Evolutionary conservation across 1,140 invertebrate genomes (phyloP).

Genomic region (Drosophila aff.): DNA sequence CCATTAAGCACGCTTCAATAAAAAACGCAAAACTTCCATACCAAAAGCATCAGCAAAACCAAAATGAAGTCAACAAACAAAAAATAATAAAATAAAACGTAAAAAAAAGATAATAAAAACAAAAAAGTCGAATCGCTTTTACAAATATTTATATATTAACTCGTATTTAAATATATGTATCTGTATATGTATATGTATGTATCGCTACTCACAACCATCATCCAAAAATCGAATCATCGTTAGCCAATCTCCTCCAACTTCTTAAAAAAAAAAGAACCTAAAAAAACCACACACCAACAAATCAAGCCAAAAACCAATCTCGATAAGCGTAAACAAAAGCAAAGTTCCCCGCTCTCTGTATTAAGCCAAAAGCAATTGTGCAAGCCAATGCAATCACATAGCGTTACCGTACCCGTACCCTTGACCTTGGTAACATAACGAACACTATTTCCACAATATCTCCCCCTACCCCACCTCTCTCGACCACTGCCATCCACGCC

Average conservation of each 20-base stretch:
- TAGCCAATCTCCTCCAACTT: slow-evolving; percentile 73
- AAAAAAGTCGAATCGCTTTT: slow-evolving; percentile 75
- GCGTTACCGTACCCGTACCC: slow-evolving; percentile 62
- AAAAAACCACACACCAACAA: slow-evolving; percentile 38
- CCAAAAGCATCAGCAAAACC: slow-evolving; percentile 59
- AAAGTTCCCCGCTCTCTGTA: slow-evolving; percentile 67
- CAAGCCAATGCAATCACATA: slow-evolving; percentile 65
- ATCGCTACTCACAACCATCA: slow-evolving; percentile 83
- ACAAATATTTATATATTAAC: slow-evolving; percentile 83
- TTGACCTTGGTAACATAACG: slow-evolving; percentile 76
- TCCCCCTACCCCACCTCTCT: slow-evolving; percentile 69
- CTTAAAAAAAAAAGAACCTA: slow-evolving; percentile 28
- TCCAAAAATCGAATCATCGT: slow-evolving; percentile 73
- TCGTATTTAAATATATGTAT: slow-evolving; percentile 82
- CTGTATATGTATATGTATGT: slow-evolving; percentile 82
- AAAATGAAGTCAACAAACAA: slow-evolving; percentile 61
- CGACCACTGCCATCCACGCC: slow-evolving; percentile 49
- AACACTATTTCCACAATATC: slow-evolving; percentile 83
- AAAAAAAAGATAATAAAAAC: slow-evolving; percentile 29
- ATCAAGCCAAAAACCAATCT: slow-evolving; percentile 71
- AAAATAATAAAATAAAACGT: slow-evolving; percentile 31
- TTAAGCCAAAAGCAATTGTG: slow-evolving; percentile 56
- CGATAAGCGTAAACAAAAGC: slow-evolving; percentile 76
- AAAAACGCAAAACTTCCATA: slow-evolving; percentile 80
- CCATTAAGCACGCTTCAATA: slow-evolving; percentile 84